A percentile compares a stretch with the other conserved stretches of the same genome.
These are phyloP conservation scores for Oenanthe oenanthe DNA, from an alignment of 2,113 vertebrate species.

Conservation along the genomic window DNA sequence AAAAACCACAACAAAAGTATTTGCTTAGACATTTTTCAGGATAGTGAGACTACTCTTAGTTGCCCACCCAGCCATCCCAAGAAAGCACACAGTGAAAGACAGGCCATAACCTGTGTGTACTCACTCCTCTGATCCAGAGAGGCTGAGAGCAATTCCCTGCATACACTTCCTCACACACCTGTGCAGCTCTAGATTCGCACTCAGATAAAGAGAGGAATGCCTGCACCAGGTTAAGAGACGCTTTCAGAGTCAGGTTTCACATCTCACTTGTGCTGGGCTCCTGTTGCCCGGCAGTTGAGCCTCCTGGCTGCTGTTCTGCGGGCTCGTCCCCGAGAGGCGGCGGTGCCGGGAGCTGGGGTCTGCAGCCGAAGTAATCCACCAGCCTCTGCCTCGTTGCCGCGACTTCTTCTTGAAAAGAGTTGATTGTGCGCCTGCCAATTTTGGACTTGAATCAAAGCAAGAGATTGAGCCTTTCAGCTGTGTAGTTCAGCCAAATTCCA, in stretches of 20 bases:
- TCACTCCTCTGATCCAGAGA: background rate
- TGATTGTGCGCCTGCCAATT: slow-evolving; percentile 26
- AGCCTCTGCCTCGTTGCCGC: slow-evolving; percentile 38
- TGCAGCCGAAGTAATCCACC: slow-evolving; percentile 53
- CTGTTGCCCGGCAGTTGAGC: background rate
- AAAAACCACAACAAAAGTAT: background rate
- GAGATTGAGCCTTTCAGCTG: background rate
- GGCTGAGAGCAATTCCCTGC: background rate
- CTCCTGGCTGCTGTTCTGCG: background rate
- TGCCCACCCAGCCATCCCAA: background rate
- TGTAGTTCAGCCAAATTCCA: background rate
- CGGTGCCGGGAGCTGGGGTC: background rate
- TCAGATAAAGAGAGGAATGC: background rate
- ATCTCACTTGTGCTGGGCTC: background rate
- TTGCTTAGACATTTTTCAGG: background rate
- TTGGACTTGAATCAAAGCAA: slow-evolving; percentile 52
- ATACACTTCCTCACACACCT: background rate
- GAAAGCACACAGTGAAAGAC: background rate
- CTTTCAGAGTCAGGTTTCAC: background rate
- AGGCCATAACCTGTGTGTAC: background rate
- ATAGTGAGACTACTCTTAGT: background rate
- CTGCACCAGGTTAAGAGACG: background rate
- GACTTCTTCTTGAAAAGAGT: slow-evolving; percentile 50
- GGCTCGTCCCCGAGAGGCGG: background rate
- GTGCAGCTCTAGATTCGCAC: background rate